Base-by-base conservation (phyloP, 2,888 invertebrate species). In the Junonia oenone region DNA sequence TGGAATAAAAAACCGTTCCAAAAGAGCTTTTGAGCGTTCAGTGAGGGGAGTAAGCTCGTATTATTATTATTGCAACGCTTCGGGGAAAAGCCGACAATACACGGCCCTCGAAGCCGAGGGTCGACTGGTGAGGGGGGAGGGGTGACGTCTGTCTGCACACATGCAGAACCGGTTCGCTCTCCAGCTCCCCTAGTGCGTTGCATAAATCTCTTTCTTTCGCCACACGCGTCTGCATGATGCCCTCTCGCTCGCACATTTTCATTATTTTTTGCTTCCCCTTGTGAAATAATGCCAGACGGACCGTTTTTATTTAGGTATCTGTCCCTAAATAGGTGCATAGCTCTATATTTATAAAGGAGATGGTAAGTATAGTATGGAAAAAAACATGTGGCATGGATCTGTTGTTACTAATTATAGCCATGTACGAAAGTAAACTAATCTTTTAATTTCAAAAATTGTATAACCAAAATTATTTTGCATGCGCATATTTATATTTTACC, bases 101-200 rank as follows among this genome's bases (percentile, higher is more conserved):
- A 76, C 77, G 83, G 81, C 81, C 81, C 80, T 81, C 77, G 75
- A 69, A 77, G 73, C 68, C 73, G 83, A 83, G 83, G 85, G 83
- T 84, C 86, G 86, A 75, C 80, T 80, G 74, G 77, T 77, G 83
- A 78, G 85, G 83, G 83, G 82, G 75, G 75, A 82, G 83, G 78
- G 76, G 79, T 79, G 76, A 81, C 81, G 83, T 78, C 83, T 67
- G 72, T 66, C 73, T 83, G 83, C 86, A 85, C 87, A 83, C 88
- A 85, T 86, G 86, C 85, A 86, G 87, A 85, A 85, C 89, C 87
- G 86, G 88, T 86, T 86, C 76, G 80, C 81, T 83, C 76, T 81
- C 81, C 70, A 73, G 80, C 84, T 87, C 83, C 85, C 85, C 85
- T 81, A 79, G 79, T 81, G 78, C 76, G 76, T 73, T 80, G 76